These are phyloP conservation scores for Malurus cyaneus DNA, from an alignment of 2,113 vertebrate genomes.

Conservation along the genomic window DNA sequence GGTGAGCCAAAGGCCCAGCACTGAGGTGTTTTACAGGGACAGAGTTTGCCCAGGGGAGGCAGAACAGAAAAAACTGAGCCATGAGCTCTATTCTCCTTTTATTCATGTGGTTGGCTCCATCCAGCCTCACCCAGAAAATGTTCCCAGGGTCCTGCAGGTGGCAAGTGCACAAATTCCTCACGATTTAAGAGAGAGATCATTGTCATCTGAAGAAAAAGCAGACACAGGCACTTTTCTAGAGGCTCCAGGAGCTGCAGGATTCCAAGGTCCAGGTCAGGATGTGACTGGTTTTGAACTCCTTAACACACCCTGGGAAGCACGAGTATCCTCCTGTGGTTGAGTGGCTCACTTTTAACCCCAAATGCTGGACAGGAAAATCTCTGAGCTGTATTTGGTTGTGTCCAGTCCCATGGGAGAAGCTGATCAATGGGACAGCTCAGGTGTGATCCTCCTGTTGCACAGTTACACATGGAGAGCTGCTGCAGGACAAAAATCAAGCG, in stretches of 20 bases:
- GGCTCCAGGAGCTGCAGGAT: neutral
- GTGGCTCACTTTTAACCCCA: neutral
- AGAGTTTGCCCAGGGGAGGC: neutral
- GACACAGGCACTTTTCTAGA: neutral
- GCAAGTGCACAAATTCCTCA: neutral
- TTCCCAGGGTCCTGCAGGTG: neutral
- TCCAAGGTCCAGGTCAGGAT: neutral
- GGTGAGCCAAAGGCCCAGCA: neutral
- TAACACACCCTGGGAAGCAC: neutral
- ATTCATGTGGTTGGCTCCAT: neutral
- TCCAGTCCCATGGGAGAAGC: neutral
- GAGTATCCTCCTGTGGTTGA: neutral
- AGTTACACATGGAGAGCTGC: neutral
- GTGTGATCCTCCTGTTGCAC: neutral
- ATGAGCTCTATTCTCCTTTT: neutral
- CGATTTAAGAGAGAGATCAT: neutral
- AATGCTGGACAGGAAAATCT: neutral
- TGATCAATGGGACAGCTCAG: accelerated
- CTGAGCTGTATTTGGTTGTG: neutral
- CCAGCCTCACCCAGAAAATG: neutral
- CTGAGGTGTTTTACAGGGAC: neutral
- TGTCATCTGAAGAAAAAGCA: neutral
- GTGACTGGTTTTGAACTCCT: neutral
- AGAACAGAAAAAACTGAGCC: neutral
- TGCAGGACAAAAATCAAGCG: neutral